phyloP scores from a whole-genome alignment of 2,797 vertebrate species.

The Eurystomus glaucurus region DNA sequence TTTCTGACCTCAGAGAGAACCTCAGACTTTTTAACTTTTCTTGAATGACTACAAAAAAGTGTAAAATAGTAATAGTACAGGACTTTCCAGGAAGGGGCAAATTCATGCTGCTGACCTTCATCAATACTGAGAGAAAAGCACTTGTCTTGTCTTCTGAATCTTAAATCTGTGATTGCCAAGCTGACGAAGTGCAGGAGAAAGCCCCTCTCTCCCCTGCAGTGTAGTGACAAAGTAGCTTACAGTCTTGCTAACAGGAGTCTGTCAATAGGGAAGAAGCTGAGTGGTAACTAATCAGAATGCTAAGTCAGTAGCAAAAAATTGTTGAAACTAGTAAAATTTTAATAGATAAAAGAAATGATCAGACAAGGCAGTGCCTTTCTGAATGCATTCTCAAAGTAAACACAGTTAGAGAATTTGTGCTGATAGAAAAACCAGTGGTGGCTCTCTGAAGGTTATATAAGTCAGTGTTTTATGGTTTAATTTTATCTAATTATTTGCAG shows the following conservation, averaged over 20 bases:
- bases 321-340: not conserved
- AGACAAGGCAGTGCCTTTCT: not conserved
- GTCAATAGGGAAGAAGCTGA: not conserved
- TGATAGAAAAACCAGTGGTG: not conserved
- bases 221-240: not conserved
- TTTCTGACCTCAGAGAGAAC: conserved; percentile 24
- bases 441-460: not conserved
- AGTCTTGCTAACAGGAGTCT: not conserved
- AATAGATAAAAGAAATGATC: not conserved
- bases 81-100: not conserved
- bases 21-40: conserved; percentile 34
- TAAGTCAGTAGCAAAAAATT: not conserved
- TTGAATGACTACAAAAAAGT: not conserved
- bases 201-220: not conserved
- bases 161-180: not conserved
- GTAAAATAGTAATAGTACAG: not conserved
- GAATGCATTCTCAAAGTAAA: not conserved
- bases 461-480: not conserved
- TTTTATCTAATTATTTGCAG: not conserved
- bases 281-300: not conserved
- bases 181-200: not conserved
- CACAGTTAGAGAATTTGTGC: not conserved
- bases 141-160: not conserved
- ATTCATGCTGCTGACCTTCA: not conserved
- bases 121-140: not conserved